Conservation (phyloP, 1,140 invertebrate genomes). For the Apis cerana region DNA sequence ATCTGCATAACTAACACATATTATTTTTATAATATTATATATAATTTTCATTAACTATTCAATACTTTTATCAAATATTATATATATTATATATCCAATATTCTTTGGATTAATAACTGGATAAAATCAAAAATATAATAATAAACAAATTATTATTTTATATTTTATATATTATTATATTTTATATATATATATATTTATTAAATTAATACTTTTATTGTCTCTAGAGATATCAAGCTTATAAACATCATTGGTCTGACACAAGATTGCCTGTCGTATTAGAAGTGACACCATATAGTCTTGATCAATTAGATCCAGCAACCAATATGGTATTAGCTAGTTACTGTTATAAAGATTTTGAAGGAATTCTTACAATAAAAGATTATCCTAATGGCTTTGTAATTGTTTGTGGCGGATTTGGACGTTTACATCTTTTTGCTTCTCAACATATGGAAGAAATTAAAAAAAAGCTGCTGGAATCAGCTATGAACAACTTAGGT, state of each 20-base stretch:
- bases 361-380: constrained; percentile 87
- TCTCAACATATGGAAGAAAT: constrained; percentile 92
- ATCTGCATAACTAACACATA: neutral
- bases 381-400: constrained; percentile 92
- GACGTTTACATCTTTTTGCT: constrained; percentile 94
- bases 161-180: too few relatives aligned
- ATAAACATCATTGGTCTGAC: constrained; percentile 98
- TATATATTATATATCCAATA: neutral
- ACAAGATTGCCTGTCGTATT: constrained; percentile 92
- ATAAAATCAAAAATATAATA: neutral
- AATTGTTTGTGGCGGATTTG: constrained; percentile 92
- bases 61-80: neutral
- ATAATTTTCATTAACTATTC: neutral
- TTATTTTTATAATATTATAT: neutral
- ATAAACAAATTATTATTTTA: neutral
- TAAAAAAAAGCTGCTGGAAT: constrained; percentile 91
- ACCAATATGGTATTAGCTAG: constrained; percentile 90
- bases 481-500: constrained; percentile 89
- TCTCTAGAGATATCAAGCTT: constrained; percentile 92
- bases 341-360: constrained; percentile 97
- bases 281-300: constrained; percentile 93
- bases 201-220: constrained; percentile 49
- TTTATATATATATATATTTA: neutral
- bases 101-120: neutral
- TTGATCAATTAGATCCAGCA: constrained; percentile 94